Conservation (phyloP, 2,113 vertebrate genomes). For the Ancistrus triradiatus region DNA sequence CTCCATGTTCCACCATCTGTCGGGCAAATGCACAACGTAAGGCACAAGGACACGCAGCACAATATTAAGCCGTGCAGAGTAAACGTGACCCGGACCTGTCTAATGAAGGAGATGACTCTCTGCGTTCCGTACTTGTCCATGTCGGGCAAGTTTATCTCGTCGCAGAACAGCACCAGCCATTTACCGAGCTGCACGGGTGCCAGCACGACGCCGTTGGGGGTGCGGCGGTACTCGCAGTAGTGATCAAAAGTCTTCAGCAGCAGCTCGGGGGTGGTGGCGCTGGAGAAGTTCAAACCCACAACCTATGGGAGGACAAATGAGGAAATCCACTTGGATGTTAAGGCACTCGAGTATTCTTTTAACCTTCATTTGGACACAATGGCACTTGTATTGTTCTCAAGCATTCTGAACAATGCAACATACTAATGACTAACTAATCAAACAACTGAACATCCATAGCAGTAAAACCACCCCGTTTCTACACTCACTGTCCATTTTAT, state of each 20-base stretch:
- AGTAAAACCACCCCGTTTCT: too few species aligned
- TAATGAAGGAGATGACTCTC: constrained; percentile 96
- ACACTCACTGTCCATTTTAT: too few species aligned
- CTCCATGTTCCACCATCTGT: constrained; percentile 98
- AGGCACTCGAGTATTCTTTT: too few species aligned
- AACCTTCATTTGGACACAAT: too few species aligned
- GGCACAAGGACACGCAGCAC: not conserved
- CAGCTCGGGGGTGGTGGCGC: constrained; percentile 93
- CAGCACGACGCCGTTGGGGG: constrained; percentile 90
- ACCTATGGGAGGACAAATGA: constrained; percentile 71
- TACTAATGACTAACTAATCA: too few species aligned
- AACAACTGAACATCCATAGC: too few species aligned
- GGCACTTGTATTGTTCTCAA: too few species aligned
- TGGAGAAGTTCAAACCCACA: constrained; percentile 98
- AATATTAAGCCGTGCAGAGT: too few species aligned
- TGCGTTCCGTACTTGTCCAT: constrained; percentile 99
- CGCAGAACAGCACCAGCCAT: constrained; percentile 97
- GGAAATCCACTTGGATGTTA: too few species aligned
- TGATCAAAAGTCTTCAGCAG: constrained; percentile 98
- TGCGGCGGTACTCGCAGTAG: constrained; percentile 95
- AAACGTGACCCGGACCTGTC: constrained; percentile 74
- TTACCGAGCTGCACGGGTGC: constrained; percentile 96
- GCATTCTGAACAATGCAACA: too few species aligned
- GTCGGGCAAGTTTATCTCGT: constrained; percentile 97
- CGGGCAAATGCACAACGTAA: not conserved